phyloP scores from a whole-genome alignment of 2,113 vertebrate species.

The Thunnus thynnus region DNA sequence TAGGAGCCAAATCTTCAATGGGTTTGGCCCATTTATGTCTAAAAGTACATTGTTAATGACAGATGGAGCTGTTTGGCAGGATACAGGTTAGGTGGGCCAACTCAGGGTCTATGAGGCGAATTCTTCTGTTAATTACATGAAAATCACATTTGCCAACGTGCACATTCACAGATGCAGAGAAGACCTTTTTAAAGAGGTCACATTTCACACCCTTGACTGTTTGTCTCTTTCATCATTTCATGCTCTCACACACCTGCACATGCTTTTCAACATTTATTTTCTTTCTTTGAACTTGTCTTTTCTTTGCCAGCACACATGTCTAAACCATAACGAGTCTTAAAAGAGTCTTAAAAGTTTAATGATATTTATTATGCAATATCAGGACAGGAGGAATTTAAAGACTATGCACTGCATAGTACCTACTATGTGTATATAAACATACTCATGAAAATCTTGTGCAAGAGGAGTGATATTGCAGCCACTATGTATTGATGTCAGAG shows the following conservation, averaged over 20 bases:
- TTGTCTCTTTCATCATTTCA: conserved; percentile 5
- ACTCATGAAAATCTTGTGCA: conserved; percentile 37
- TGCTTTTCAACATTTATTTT: conserved; percentile 44
- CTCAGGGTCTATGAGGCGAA: conserved; percentile 59
- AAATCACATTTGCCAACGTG: conserved; percentile 10
- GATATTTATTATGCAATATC: conserved; percentile 78
- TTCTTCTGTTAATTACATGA: conserved; percentile 31
- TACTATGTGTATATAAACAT: conserved; percentile 55
- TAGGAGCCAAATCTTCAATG: conserved; percentile 8
- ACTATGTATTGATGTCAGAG: conserved; percentile 71
- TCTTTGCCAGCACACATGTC: conserved; percentile 31
- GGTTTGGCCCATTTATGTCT: conserved; percentile 5
- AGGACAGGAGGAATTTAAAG: conserved; percentile 18
- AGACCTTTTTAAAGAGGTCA: conserved; percentile 1
- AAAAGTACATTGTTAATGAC: neutral
- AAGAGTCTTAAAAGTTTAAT: conserved; percentile 31
- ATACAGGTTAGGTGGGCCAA: conserved; percentile 28
- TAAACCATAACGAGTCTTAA: conserved; percentile 33
- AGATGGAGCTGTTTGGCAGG: conserved; percentile 2
- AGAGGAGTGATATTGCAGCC: conserved; percentile 58
- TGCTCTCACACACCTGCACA: conserved; percentile 10
- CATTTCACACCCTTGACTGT: neutral
- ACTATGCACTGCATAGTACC: conserved; percentile 59
- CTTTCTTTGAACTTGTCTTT: conserved; percentile 28
- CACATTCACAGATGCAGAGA: conserved; percentile 15